Evolutionary conservation across 2,113 vertebrate genomes (phyloP).

Genomic region (Lathamus discolor): DNA sequence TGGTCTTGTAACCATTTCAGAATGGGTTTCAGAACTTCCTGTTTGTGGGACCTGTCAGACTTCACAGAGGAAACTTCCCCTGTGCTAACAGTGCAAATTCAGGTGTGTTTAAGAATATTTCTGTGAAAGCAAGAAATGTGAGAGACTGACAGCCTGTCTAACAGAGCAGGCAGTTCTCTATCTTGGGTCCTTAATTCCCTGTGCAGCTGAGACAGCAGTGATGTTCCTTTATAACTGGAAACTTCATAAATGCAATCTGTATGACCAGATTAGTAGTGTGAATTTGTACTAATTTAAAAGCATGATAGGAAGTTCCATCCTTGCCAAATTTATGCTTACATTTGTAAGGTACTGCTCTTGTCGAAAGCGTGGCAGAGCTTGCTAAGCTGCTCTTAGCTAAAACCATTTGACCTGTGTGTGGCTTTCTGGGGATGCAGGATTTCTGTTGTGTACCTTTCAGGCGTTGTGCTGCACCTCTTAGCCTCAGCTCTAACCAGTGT

Average conservation of each 20-base stretch:
- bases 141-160: background rate
- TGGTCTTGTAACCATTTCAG: background rate
- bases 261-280: rapidly evolving
- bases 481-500: rapidly evolving
- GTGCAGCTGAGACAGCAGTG: rapidly evolving
- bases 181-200: background rate
- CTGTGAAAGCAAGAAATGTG: background rate
- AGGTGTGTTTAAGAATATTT: background rate
- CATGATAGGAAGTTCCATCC: rapidly evolving
- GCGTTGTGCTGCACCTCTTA: rapidly evolving
- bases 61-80: background rate
- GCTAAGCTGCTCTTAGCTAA: background rate
- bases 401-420: rapidly evolving
- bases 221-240: background rate
- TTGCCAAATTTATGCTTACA: background rate
- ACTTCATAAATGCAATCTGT: background rate
- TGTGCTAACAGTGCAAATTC: rapidly evolving
- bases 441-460: background rate
- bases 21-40: background rate
- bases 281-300: background rate
- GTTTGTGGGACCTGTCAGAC: background rate
- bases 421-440: background rate
- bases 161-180: rapidly evolving
- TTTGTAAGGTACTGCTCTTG: background rate
- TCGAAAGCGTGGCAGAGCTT: background rate